These are phyloP conservation scores for Drosophila aff. DNA, from an alignment of 1,140 invertebrate species.

Conservation along the genomic window DNA sequence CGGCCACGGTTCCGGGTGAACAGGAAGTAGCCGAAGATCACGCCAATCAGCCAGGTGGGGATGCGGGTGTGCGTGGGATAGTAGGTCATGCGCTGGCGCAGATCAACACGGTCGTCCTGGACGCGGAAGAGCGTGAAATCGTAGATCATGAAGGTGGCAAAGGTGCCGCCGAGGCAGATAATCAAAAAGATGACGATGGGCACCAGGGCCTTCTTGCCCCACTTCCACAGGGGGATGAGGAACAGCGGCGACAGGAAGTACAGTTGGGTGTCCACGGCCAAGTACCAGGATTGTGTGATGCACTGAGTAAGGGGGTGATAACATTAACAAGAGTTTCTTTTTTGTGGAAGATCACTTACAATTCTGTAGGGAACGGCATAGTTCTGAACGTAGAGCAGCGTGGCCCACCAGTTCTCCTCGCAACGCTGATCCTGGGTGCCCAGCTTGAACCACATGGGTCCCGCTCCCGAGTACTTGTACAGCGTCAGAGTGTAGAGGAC, in stretches of 20 bases:
- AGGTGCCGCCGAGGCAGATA: slow-evolving; percentile 87
- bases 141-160: slow-evolving; percentile 88
- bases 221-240: slow-evolving; percentile 89
- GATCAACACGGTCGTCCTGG: slow-evolving; percentile 80
- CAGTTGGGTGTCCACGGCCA: slow-evolving; percentile 94
- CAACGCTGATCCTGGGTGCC: slow-evolving; percentile 89
- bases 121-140: slow-evolving; percentile 85
- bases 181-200: slow-evolving; percentile 86
- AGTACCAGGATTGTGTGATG: slow-evolving; percentile 96
- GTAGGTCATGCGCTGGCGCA: slow-evolving; percentile 79
- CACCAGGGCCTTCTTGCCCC: slow-evolving; percentile 87
- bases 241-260: slow-evolving; percentile 92
- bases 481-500: slow-evolving; percentile 86
- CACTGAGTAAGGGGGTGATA: slow-evolving; percentile 87
- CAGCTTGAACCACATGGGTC: slow-evolving; percentile 87
- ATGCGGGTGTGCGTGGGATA: slow-evolving; percentile 85
- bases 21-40: slow-evolving; percentile 86
- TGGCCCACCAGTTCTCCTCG: slow-evolving; percentile 92
- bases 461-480: slow-evolving; percentile 86
- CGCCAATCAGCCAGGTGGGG: slow-evolving; percentile 87
- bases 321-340: background rate
- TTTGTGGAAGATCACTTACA: slow-evolving; percentile 41
- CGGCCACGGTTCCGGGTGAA: slow-evolving; percentile 78
- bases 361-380: slow-evolving; percentile 87
- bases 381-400: slow-evolving; percentile 94